Percentiles rank a stretch among this genome's conserved stretches.
These are phyloP conservation scores for Girardia tigrina DNA, from an alignment of 2,888 invertebrate species.

Conservation along the genomic window DNA sequence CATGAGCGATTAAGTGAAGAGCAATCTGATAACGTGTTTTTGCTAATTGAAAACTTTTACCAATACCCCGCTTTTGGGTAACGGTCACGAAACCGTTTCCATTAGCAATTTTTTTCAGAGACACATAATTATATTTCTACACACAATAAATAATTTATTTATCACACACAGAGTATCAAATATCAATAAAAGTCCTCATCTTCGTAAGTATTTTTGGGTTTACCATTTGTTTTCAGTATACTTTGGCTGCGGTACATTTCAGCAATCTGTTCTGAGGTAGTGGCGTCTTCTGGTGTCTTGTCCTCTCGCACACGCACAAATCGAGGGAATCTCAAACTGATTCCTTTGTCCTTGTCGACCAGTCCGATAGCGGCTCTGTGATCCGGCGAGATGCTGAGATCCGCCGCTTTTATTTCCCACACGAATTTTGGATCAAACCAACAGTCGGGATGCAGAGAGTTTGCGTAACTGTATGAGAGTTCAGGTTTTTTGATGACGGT, in stretches of 20 bases:
- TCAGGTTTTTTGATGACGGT: constrained; percentile 64
- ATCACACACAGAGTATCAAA: neutral
- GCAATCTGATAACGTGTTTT: no score
- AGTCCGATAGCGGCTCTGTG: constrained; percentile 71
- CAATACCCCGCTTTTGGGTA: no score
- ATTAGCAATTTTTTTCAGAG: no score
- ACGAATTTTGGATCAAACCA: constrained; percentile 61
- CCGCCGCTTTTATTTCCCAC: constrained; percentile 93
- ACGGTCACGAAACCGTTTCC: no score
- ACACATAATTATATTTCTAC: no score
- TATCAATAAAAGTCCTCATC: neutral
- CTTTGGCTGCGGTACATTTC: neutral
- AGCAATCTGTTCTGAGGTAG: constrained; percentile 64
- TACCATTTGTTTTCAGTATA: neutral
- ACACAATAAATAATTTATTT: no score
- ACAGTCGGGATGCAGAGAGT: constrained; percentile 50
- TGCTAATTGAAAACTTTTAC: no score
- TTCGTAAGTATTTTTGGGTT: neutral
- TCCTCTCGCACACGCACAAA: constrained; percentile 78
- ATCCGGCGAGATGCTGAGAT: constrained; percentile 83
- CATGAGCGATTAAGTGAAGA: no score
- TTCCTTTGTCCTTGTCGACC: constrained; percentile 75
- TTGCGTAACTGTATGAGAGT: constrained; percentile 59
- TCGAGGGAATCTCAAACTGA: constrained; percentile 83
- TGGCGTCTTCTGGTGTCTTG: constrained; percentile 80